Conservation (phyloP, 2,113 vertebrate species). For the Micromys minutus region DNA sequence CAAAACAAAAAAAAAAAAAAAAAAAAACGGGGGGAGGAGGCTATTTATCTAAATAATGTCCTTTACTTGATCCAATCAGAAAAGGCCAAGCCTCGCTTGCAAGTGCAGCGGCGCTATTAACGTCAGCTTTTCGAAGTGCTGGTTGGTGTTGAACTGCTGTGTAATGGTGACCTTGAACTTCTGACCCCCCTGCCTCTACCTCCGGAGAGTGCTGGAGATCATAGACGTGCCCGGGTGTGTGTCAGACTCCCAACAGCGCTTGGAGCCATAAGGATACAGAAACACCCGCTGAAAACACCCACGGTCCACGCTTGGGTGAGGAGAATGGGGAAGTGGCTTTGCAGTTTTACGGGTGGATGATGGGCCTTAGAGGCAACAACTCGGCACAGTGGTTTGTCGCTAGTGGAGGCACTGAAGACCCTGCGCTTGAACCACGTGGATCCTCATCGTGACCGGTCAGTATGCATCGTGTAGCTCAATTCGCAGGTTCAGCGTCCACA, state of each 20-base stretch:
- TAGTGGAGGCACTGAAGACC: not conserved
- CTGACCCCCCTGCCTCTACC: too few relatives aligned
- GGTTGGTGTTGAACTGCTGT: not conserved
- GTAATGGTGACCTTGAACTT: not conserved
- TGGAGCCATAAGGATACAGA: not conserved
- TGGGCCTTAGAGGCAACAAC: not conserved
- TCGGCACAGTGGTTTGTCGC: not conserved
- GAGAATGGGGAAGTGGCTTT: not conserved
- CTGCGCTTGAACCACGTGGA: too few relatives aligned
- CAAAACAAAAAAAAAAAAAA: not conserved
- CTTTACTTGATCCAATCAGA: not conserved
- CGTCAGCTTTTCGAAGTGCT: too few relatives aligned
- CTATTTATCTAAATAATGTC: not conserved
- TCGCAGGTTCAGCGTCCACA: not conserved
- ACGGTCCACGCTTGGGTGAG: not conserved
- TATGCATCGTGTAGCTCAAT: not conserved
- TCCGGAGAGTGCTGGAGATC: not conserved
- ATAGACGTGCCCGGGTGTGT: not conserved
- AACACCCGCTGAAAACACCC: not conserved
- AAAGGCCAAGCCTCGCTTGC: not conserved
- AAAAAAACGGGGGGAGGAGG: not conserved
- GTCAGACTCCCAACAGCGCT: accelerated
- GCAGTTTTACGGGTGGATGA: not conserved
- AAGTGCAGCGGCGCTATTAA: too few relatives aligned
- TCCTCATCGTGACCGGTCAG: not conserved